Percentiles rank a stretch among this genome's conserved stretches.
These are phyloP conservation scores for Oncorhynchus kisutch DNA, from an alignment of 2,113 vertebrate species.

Conservation along the genomic window DNA sequence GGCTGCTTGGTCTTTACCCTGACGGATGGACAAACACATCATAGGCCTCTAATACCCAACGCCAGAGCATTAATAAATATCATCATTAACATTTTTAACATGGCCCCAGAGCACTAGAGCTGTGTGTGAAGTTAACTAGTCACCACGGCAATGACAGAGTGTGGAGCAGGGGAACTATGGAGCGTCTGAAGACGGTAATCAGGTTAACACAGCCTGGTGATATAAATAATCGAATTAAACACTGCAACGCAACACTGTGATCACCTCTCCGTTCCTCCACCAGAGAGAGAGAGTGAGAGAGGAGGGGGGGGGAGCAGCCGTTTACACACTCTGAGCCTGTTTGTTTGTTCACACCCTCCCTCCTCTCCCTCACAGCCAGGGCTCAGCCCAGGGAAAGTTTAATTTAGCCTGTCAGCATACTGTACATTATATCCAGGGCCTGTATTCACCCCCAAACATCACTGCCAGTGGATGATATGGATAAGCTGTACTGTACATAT, in stretches of 20 bases:
- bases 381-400: too few relatives aligned
- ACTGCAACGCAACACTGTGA: conserved; percentile 37
- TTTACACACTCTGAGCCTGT: too few relatives aligned
- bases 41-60: conserved; percentile 57
- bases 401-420: too few relatives aligned
- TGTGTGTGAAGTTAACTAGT: conserved; percentile 46
- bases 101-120: conserved; percentile 16
- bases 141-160: conserved; percentile 43
- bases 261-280: conserved; percentile 16
- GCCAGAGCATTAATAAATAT: conserved; percentile 57
- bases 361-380: too few relatives aligned
- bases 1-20: background rate
- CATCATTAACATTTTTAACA: conserved; percentile 27
- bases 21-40: conserved; percentile 60
- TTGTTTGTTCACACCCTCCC: too few relatives aligned
- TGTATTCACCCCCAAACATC: too few relatives aligned
- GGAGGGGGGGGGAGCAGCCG: too few relatives aligned
- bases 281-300: background rate
- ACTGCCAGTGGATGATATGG: too few relatives aligned
- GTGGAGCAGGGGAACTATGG: conserved; percentile 27
- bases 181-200: conserved; percentile 45
- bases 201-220: conserved; percentile 56
- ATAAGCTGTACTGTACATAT: too few relatives aligned
- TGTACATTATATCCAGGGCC: too few relatives aligned
- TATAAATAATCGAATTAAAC: conserved; percentile 73